Conservation (phyloP, 2,113 vertebrate genomes). For the Ceyx melanurus region DNA sequence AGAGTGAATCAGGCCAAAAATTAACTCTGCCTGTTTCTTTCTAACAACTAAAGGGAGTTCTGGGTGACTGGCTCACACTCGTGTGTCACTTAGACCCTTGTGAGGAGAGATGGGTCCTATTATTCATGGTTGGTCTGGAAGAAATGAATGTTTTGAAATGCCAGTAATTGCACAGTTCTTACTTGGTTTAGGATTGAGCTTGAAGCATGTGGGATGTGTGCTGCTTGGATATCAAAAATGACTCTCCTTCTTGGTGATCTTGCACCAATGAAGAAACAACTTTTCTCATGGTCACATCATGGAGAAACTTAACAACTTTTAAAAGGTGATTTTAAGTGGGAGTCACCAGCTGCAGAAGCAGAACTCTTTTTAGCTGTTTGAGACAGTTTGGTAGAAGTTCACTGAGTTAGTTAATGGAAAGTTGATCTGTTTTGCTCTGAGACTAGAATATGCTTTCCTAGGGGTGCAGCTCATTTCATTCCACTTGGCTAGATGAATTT, state of each 20-base stretch:
- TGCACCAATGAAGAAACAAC: not conserved
- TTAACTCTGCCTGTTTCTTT: not conserved
- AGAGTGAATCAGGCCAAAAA: not conserved
- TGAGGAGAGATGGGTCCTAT: not conserved
- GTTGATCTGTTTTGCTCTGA: not conserved
- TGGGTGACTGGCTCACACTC: not conserved
- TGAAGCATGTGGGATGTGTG: not conserved
- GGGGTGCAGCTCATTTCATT: not conserved
- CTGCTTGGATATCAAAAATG: not conserved
- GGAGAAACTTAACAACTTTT: not conserved
- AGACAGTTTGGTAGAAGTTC: not conserved
- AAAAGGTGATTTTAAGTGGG: not conserved
- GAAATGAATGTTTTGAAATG: not conserved
- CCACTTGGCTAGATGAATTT: not conserved
- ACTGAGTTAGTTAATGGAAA: not conserved
- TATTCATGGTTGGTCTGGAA: not conserved
- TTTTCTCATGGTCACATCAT: not conserved
- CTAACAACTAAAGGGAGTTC: not conserved
- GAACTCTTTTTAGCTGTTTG: not conserved
- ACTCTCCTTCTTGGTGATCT: rapidly evolving
- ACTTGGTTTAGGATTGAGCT: not conserved
- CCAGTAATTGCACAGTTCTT: not conserved
- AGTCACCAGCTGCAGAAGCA: not conserved
- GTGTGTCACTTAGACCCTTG: not conserved
- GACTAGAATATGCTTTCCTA: not conserved